phyloP scores from a whole-genome alignment of 2,113 vertebrate genomes.

The Thamnophis sirtalis region DNA sequence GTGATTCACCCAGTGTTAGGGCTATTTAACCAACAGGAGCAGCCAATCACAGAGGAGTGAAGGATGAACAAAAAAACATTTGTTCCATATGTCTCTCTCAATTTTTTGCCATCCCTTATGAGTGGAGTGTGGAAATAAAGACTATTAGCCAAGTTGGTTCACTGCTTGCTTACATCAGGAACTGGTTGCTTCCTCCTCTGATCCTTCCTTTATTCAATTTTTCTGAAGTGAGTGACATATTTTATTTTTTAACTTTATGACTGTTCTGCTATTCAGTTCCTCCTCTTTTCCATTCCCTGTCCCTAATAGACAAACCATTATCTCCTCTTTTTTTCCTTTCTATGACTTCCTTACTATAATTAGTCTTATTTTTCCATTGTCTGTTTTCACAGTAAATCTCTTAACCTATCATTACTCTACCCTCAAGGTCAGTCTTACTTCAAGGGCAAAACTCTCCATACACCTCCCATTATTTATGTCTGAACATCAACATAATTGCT shows the following conservation, averaged over 20 bases:
- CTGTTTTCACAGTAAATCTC: background rate
- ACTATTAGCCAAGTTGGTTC: background rate
- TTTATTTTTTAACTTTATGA: background rate
- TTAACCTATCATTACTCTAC: background rate
- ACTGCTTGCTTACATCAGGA: background rate
- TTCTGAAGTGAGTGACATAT: background rate
- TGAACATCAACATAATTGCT: background rate
- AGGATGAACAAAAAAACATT: background rate
- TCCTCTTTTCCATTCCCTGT: background rate
- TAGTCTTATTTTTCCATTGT: background rate
- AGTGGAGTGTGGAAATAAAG: background rate
- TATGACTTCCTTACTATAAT: background rate
- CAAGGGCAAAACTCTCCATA: background rate
- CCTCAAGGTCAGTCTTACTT: background rate
- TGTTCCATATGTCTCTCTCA: background rate
- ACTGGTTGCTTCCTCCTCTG: background rate
- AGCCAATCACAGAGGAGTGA: background rate
- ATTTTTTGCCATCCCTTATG: background rate
- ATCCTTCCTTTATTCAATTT: background rate
- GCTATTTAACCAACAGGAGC: background rate
- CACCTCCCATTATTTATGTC: background rate
- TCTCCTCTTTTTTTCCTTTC: background rate
- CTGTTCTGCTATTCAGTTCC: background rate
- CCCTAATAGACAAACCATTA: background rate
- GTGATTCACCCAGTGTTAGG: background rate